Base-by-base conservation (phyloP, 1,140 invertebrate genomes). In the Copidosoma floridanum region DNA sequence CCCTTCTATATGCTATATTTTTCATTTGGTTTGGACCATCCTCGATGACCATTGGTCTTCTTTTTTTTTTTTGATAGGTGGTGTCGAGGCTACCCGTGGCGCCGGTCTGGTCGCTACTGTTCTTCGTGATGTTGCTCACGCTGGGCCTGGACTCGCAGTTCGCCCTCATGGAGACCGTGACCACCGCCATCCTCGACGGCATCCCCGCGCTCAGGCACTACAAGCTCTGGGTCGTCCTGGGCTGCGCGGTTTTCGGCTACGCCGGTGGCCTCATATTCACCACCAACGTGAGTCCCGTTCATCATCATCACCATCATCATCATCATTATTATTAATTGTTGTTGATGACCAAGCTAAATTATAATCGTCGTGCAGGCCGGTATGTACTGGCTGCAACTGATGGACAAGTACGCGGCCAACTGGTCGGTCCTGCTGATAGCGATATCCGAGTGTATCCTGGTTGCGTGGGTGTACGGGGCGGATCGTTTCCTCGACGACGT, bases 351-450 rank as follows among this genome's bases (percentile, higher is more conserved):
- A n/a, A n/a, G n/a, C n/a, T n/a, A n/a, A n/a, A n/a, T n/a, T n/a
- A n/a, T n/a, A n/a, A n/a, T n/a, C n/a, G n/a, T n/a, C n/a, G n/a
- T n/a, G 21, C 63, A 89, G 87, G 87, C 89, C 68, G 91, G 90
- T 4, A 90, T 92, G 86, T 92, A 90, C 72, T 88, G 91, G 85
- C 78, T 93, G 11, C 89, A 92, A 69, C 68, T 94, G 57, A 91
- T 93, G 87, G 91, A 93, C 68, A 91, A 90, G 65, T 92, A 94
- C 69, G 90, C 91, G 1, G 91, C 91, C 16, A 92, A 91, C 70
- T 93, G 89, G 86, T 91, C 90, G 16, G 91, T 93, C 1, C 78
- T 93, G 40, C 79, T 93, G 11, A 92, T 93, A 63, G 91, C 90
- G 8, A 89, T 92, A 43, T 82, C 83, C 27, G 91, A 94, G 75